A percentile compares a stretch with the other conserved stretches of the same genome.
Conservation (phyloP, 2,113 vertebrate species). For the Labrus mixtus region DNA sequence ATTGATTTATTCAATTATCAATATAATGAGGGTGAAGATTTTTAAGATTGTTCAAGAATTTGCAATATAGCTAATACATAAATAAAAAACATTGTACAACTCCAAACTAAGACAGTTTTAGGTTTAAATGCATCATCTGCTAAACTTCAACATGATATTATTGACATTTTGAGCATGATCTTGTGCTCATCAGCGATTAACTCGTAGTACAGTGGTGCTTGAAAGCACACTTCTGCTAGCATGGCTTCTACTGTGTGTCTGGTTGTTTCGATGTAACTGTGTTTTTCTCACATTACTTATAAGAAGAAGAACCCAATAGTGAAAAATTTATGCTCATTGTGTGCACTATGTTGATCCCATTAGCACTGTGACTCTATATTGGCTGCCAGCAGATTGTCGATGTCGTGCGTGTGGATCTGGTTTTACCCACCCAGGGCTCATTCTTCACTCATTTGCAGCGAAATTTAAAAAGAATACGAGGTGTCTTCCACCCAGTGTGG, state of each 20-base stretch:
- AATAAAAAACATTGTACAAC: not conserved
- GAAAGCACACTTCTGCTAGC: not conserved
- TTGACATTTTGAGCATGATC: not conserved
- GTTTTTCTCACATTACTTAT: not conserved
- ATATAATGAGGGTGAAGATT: too few relatives aligned
- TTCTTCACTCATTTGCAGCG: slow-evolving; percentile 40
- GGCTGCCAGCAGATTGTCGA: slow-evolving; percentile 42
- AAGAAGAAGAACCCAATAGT: slow-evolving; percentile 1
- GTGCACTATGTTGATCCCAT: slow-evolving; percentile 40
- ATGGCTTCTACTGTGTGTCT: not conserved
- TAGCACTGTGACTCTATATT: slow-evolving; percentile 42
- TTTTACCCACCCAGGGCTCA: slow-evolving; percentile 36
- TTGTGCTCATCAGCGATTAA: not conserved
- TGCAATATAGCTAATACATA: too few relatives aligned
- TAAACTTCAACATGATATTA: not conserved
- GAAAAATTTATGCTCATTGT: slow-evolving; percentile 6
- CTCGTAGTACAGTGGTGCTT: too few relatives aligned
- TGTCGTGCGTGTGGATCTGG: slow-evolving; percentile 27
- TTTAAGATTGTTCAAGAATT: too few relatives aligned
- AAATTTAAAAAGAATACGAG: slow-evolving; percentile 57
- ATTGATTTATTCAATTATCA: too few relatives aligned
- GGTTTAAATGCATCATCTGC: not conserved
- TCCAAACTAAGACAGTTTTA: not conserved
- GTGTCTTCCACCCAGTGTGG: slow-evolving; percentile 33
- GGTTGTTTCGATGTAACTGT: not conserved